A percentile compares a stretch with the other conserved stretches of the same genome.
Conservation (phyloP, 2,888 invertebrate species). For the Subacronicta megacephala region DNA sequence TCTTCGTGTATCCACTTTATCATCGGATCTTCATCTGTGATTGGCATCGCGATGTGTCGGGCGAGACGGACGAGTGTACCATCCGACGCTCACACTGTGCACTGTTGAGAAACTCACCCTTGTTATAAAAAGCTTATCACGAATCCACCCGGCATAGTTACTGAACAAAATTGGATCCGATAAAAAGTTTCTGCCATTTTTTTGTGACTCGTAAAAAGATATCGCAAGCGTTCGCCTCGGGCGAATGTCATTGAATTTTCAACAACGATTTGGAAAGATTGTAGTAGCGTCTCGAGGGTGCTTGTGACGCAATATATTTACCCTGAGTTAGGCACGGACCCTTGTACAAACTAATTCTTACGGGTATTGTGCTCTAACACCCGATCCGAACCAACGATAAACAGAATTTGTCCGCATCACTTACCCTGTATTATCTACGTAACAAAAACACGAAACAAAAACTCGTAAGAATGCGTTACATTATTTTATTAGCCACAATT, state of each 20-base stretch:
- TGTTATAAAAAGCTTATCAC: slow-evolving; percentile 80
- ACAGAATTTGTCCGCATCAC: slow-evolving; percentile 11
- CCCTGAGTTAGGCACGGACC: slow-evolving; percentile 54
- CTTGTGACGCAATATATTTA: slow-evolving; percentile 60
- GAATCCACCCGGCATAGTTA: slow-evolving; percentile 76
- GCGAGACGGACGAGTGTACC: slow-evolving; percentile 24
- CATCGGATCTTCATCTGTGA: slow-evolving; percentile 48
- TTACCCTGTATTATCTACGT: slow-evolving; percentile 21
- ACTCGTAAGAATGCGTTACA: slow-evolving; percentile 24
- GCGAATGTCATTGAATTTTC: slow-evolving; percentile 78
- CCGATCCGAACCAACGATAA: slow-evolving; percentile 15
- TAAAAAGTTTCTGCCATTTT: slow-evolving; percentile 76
- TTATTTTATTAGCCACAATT: slow-evolving; percentile 40
- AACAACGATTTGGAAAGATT: slow-evolving; percentile 73
- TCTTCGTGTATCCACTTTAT: slow-evolving; percentile 39
- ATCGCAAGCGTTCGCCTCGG: slow-evolving; percentile 67
- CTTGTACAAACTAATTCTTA: slow-evolving; percentile 66
- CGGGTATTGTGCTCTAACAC: slow-evolving; percentile 48
- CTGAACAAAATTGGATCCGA: slow-evolving; percentile 80
- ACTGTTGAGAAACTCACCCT: slow-evolving; percentile 61
- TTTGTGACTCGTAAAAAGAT: slow-evolving; percentile 77
- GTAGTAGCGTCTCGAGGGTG: slow-evolving; percentile 64
- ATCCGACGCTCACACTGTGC: slow-evolving; percentile 21
- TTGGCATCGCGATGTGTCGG: slow-evolving; percentile 44
- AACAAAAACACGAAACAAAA: slow-evolving; percentile 25